phyloP scores from a whole-genome alignment of 2,113 vertebrate genomes.

The Corythornis madagascariensis region DNA sequence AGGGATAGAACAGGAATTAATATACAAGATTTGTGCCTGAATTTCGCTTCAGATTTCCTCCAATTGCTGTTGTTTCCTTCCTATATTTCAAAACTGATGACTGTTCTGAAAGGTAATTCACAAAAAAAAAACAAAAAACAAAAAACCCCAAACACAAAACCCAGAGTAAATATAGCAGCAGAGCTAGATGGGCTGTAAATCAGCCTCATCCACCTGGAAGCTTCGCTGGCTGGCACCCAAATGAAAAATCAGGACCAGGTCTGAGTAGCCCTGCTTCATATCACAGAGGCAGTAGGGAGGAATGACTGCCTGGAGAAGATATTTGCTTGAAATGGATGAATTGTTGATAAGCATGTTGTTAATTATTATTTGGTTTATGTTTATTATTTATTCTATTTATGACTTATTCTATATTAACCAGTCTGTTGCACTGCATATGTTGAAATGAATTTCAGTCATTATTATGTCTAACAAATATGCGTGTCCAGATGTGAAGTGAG shows the following conservation, averaged over 20 bases:
- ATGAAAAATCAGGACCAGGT: background rate
- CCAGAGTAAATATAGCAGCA: slow-evolving; percentile 20
- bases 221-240: slow-evolving; percentile 15
- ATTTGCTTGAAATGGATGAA: background rate
- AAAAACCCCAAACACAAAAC: background rate
- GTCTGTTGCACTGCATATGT: background rate
- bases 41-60: background rate
- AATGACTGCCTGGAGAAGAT: slow-evolving; percentile 13
- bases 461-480: background rate
- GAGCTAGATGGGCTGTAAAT: slow-evolving; percentile 22
- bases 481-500: background rate
- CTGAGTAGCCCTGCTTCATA: slow-evolving; percentile 24
- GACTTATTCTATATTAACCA: background rate
- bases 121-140: slow-evolving; percentile 12
- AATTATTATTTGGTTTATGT: background rate
- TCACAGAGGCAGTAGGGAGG: slow-evolving; percentile 39
- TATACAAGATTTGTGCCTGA: background rate
- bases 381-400: too few relatives aligned
- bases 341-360: slow-evolving; percentile 51
- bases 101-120: slow-evolving; percentile 41
- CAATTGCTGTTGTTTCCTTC: slow-evolving; percentile 9
- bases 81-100: slow-evolving; percentile 21
- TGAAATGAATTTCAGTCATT: background rate
- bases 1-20: slow-evolving; percentile 10
- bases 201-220: slow-evolving; percentile 40